Conservation (phyloP, 2,113 vertebrate genomes). For the Gopherus evgoodei region DNA sequence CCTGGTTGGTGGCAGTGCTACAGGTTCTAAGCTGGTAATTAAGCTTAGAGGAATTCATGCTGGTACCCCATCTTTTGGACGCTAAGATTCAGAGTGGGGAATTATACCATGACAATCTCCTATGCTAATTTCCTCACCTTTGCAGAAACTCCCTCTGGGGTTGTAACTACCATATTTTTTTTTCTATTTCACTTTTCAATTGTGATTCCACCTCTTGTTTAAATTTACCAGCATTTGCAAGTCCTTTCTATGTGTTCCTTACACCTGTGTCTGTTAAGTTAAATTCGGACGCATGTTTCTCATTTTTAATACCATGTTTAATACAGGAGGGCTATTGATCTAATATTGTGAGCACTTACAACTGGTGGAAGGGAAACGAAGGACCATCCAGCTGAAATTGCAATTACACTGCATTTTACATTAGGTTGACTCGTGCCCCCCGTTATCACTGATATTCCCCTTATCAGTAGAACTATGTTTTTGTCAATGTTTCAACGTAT, state of each 20-base stretch:
- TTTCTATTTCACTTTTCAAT: not conserved
- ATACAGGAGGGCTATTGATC: not conserved
- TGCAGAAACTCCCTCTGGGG: not conserved
- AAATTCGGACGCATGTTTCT: not conserved
- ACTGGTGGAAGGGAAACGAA: not conserved
- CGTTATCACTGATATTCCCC: not conserved
- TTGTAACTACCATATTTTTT: not conserved
- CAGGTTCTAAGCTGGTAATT: no score
- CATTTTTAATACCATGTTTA: not conserved
- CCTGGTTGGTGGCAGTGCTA: no score
- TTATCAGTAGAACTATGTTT: not conserved
- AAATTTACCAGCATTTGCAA: not conserved
- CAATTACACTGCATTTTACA: not conserved
- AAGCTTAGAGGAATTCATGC: no score
- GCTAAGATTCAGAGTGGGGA: no score
- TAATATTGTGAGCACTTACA: not conserved
- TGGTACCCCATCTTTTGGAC: no score
- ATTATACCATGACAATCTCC: no score
- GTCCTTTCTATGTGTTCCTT: not conserved
- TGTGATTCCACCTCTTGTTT: not conserved
- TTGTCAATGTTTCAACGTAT: not conserved
- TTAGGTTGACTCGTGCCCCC: not conserved
- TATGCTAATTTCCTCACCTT: not conserved
- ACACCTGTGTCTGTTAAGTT: accelerated
- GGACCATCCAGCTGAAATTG: not conserved